Evolutionary conservation across 2,888 invertebrate species (phyloP).

Genomic region (Xanthia togata): DNA sequence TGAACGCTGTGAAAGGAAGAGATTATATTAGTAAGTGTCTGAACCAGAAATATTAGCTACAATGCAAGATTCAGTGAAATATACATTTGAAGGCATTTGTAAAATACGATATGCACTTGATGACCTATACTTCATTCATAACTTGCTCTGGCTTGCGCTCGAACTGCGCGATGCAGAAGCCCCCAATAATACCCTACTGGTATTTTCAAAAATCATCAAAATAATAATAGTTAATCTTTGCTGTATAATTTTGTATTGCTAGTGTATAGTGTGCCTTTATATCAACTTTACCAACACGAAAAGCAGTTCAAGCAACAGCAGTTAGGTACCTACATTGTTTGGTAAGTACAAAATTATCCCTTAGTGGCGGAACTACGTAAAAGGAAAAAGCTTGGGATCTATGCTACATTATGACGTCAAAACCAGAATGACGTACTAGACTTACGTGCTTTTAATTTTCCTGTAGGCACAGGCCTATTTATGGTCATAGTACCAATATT

Average conservation of each 20-base stretch:
- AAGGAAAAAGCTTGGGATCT: conserved; percentile 9
- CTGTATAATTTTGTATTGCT: neutral
- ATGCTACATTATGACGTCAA: conserved; percentile 17
- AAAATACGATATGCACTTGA: too few relatives aligned
- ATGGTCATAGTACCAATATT: neutral
- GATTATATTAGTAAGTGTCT: too few relatives aligned
- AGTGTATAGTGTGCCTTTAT: neutral
- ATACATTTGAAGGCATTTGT: too few relatives aligned
- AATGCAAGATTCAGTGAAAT: too few relatives aligned
- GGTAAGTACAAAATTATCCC: neutral
- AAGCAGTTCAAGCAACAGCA: neutral
- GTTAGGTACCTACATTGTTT: neutral
- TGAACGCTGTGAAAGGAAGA: too few relatives aligned
- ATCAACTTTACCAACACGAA: neutral
- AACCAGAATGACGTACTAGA: conserved; percentile 15
- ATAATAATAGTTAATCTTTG: neutral
- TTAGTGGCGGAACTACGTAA: conserved; percentile 4
- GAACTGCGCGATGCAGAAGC: too few relatives aligned
- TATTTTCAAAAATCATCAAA: neutral
- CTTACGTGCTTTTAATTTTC: neutral
- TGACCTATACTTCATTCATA: too few relatives aligned
- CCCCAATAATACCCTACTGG: too few relatives aligned
- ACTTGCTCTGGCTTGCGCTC: too few relatives aligned
- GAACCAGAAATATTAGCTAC: too few relatives aligned
- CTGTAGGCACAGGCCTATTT: neutral